Conservation (phyloP, 2,113 vertebrate species). For the Eudyptes chrysolophus region DNA sequence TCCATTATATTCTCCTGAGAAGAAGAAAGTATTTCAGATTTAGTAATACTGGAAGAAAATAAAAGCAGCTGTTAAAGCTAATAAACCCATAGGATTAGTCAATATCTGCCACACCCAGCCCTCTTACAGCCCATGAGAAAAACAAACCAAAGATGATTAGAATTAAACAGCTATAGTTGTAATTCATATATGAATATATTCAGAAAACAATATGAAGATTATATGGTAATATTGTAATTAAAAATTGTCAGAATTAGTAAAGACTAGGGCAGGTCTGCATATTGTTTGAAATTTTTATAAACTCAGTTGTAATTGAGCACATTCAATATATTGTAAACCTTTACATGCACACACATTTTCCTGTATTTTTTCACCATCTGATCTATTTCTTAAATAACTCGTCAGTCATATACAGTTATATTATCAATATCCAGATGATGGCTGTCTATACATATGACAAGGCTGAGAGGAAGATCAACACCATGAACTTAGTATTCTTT, state of each 20-base stretch:
- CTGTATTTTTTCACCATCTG: neutral
- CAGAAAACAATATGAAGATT: neutral
- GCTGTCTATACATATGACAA: neutral
- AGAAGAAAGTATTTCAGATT: conserved; percentile 37
- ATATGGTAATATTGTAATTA: neutral
- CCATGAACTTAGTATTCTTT: neutral
- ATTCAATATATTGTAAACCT: neutral
- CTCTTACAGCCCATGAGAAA: neutral
- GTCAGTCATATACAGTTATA: neutral
- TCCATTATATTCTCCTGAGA: conserved; percentile 83
- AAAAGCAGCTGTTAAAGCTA: neutral
- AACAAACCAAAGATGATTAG: conserved; percentile 9
- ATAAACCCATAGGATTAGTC: neutral
- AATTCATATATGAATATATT: conserved; percentile 39
- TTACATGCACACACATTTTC: neutral
- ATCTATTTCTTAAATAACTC: neutral
- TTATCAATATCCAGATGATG: neutral
- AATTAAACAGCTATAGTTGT: conserved; percentile 31
- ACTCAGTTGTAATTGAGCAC: neutral
- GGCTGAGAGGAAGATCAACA: neutral
- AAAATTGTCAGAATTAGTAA: neutral
- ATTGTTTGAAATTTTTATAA: neutral
- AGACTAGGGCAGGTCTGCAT: neutral
- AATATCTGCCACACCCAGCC: conserved; percentile 20
- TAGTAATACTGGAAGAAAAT: conserved; percentile 1